Base-by-base conservation (phyloP, 1,140 invertebrate species). In the Zaprionus ghesquierei region DNA sequence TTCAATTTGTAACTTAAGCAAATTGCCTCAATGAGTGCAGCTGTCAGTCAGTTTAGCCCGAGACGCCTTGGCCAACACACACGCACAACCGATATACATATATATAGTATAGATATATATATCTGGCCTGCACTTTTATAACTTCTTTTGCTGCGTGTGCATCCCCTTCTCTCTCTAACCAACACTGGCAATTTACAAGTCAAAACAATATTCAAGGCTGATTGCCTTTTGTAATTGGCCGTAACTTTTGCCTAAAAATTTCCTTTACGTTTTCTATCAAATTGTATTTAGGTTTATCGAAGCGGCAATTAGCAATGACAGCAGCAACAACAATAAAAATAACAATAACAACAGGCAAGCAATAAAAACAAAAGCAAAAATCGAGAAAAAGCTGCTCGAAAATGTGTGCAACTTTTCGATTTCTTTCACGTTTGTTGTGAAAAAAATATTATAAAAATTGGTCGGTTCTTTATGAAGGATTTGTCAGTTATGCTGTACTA, bases 1-100 rank as follows among this genome's bases (percentile, higher is more conserved):
- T 90, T 90, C 86, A 90, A 90, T 90, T 90, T 90, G 86, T 90
- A 90, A 90, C 86, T 90, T 90, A 90, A 86, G 86, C 81, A 90
- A 90, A 90, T 90, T 90, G 86, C 86, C 74, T 82, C 81, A 90
- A 85, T 90, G 86, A 90, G 86, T 90, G 79, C 78, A 86, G 86
- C 86, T 90, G 86, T 90, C 86, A 86, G 86, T 87, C 82, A 89
- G 69, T 20, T 78, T 38, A 38, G 62, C 25, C 35, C 29, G 23
- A 60, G 35, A 41, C n/a, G 29, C 12, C 50, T 3, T 31, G 33
- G 44, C 25, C 51, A 22, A 31, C 41, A 56, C n/a, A 51, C 33
- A 38, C 35, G 15, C 35, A 41, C 35, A 18, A 15, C 8, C 3
- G n/a, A 41, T 12, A 41, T 18, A 41, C 38, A 10, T 1, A 44